Percentiles rank a stretch among this genome's conserved stretches.
Evolutionary conservation across 2,888 invertebrate species (phyloP).

Genomic region (Diaperis boleti): DNA sequence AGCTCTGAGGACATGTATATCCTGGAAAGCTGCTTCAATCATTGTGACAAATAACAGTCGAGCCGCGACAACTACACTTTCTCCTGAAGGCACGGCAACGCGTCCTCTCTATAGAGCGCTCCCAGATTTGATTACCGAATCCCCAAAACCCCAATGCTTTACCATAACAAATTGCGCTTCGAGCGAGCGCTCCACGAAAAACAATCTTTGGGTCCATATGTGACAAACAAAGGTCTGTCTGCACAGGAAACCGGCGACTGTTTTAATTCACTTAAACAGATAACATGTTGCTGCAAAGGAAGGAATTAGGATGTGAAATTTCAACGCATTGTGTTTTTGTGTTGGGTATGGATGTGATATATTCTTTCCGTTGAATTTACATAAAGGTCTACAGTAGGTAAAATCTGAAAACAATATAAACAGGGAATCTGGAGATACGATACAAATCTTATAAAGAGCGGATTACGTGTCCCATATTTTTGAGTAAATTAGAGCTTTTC

Average conservation of each 20-base stretch:
- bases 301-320: neutral
- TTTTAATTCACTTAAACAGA: constrained; percentile 20
- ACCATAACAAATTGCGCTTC: constrained; percentile 40
- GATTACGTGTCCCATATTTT: too few species aligned
- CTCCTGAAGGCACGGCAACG: constrained; percentile 27
- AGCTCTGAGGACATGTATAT: constrained; percentile 65
- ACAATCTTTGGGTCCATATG: constrained; percentile 28
- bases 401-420: too few species aligned
- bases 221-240: constrained; percentile 16
- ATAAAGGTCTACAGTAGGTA: too few species aligned
- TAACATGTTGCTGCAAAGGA: neutral
- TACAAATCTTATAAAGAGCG: too few species aligned
- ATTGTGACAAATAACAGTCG: constrained; percentile 64
- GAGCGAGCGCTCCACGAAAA: constrained; percentile 25
- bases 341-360: too few species aligned
- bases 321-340: neutral
- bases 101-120: constrained; percentile 31
- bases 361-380: too few species aligned
- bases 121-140: constrained; percentile 42
- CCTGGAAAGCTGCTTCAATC: constrained; percentile 63
- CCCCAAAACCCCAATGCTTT: constrained; percentile 36
- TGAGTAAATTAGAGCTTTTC: too few species aligned
- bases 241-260: constrained; percentile 7
- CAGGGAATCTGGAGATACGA: too few species aligned
- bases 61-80: constrained; percentile 44